Evolutionary conservation across 2,888 invertebrate genomes (phyloP), one percentile per base, ranked within the genome.

Genomic region (Temnothorax unifasciatus): DNA sequence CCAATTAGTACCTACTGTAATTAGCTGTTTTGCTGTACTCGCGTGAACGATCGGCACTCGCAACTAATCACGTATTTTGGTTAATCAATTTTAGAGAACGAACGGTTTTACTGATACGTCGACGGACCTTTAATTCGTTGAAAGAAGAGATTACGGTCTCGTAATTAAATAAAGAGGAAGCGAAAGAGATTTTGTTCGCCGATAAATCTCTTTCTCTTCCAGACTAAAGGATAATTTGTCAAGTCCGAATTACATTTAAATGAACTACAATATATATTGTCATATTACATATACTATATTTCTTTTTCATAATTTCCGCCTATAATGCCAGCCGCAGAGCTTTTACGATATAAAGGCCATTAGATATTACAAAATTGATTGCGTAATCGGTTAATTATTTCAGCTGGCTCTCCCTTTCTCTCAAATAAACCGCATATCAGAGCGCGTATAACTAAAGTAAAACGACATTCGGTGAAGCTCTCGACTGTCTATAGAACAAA

Each of bases 331-430:
- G 3, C 47, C n/a, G 11, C 38, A 29, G 13, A 54, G 34, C 44
- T 50, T 52, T 25, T 1, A 52, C 18, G 34, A 73, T 38, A 44
- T 41, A 59, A 52, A 74, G 41, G 18, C 54, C 18, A 44, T 57
- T 57, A 15, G 25, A 1, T 18, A 18, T 75, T 44, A 41, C 11
- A 5, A 15, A 61, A 25, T 13, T 66, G 63, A 76, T 76, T 64
- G 54, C 54, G 29, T 54, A 66, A 77, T 77, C 41, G 54, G 41
- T 41, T 77, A 41, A 64, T 76, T 64, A 76, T 76, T 64, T 47
- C 41, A 18, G n/a, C 18, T 41, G 41, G 4, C n/a, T n/a, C 8
- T 50, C 15, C 18, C 15, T 11, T 41, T 38, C 38, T 38, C 21
- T 29, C 4, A 41, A 21, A 66, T 54, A 52, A 77, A 66, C 18